Base-by-base conservation (phyloP, 2,888 invertebrate genomes). In the Scaeva pyrastri region DNA sequence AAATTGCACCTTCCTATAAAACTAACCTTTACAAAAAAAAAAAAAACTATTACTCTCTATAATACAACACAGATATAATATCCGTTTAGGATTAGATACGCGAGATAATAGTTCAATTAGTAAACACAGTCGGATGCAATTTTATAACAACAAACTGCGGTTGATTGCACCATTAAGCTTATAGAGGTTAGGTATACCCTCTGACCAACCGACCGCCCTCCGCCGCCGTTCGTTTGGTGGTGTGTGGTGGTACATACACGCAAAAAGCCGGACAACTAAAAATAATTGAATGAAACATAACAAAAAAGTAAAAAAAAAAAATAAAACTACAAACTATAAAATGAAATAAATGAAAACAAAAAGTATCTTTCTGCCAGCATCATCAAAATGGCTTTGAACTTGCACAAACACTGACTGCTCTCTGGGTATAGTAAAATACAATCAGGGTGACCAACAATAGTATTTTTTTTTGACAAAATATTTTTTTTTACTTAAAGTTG, bases 21-120 rank as follows among this genome's bases (percentile, higher is more conserved):
- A 39, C 31, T 31, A 45, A n/a, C n/a, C n/a, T n/a, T n/a, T n/a
- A 31, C 31, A 1, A 31, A 31, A 5, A 7, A 31, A 31, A 31
- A 31, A 7, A 31, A 31, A 31, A 31, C 2, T 5, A 31, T 31
- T 7, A 43, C 11, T 6, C 8, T 43, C 21, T 23, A 8, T 31
- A 41, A 56, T 36, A 39, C 66, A 8, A 70, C 19, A 71, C 23
- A 14, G 26, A 52, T 52, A 19, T 6, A 26, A 58, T 52, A 72
- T 55, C 45, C 64, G 23, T 31, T 55, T 21, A 52, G 68, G 21
- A 55, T 55, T 31, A 72, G 36, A 60, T 19, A 55, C 21, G 41
- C 45, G 45, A 55, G 56, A 76, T 80, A 85, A 85, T 80, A 73
- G 75, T 80, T 85, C 85, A 85, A 85, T 85, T 85, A 85, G 76